A percentile compares a stretch with the other conserved stretches of the same genome.
These are phyloP conservation scores for Branchinecta lynchi DNA, from an alignment of 1,140 invertebrate genomes.

Conservation along the genomic window DNA sequence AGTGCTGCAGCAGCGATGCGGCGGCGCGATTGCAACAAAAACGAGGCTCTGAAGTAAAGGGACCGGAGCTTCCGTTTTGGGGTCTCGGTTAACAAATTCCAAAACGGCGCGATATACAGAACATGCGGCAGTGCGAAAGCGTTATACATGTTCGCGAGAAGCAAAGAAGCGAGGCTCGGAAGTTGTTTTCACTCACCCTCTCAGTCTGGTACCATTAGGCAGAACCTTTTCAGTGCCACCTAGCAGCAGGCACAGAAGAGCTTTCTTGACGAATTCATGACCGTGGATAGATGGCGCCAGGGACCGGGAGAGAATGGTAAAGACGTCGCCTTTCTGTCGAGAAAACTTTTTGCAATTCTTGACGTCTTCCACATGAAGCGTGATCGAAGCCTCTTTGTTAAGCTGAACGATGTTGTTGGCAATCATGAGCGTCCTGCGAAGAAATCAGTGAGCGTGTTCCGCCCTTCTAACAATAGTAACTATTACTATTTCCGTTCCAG, in stretches of 20 bases:
- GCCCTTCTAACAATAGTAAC: too few species aligned
- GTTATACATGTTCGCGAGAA: too few species aligned
- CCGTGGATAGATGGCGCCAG: conserved; percentile 97
- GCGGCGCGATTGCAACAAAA: too few species aligned
- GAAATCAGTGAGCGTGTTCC: too few species aligned
- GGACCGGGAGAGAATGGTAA: conserved; percentile 77
- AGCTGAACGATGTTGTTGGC: conserved; percentile 81
- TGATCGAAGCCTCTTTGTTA: conserved; percentile 70
- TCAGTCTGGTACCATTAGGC: conserved; percentile 83
- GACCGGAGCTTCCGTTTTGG: too few species aligned
- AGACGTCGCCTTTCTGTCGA: conserved; percentile 59
- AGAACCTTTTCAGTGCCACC: conserved; percentile 92
- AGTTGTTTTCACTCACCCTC: conserved; percentile 47
- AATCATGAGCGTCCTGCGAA: conserved; percentile 68
- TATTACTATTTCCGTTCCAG: too few species aligned
- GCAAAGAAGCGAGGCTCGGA: too few species aligned
- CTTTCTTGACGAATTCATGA: conserved; percentile 91
- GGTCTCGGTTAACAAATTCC: too few species aligned
- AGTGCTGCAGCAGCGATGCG: too few species aligned
- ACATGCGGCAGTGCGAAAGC: too few species aligned
- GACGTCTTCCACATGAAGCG: conserved; percentile 72
- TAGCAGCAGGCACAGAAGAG: conserved; percentile 82
- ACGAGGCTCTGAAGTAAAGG: too few species aligned
- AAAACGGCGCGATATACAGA: too few species aligned
- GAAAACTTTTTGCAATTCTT: conserved; percentile 75